Evolutionary conservation across 1,140 invertebrate species (phyloP), one percentile per base, ranked within the genome.

Genomic region (Hylyphantes graminicola): DNA sequence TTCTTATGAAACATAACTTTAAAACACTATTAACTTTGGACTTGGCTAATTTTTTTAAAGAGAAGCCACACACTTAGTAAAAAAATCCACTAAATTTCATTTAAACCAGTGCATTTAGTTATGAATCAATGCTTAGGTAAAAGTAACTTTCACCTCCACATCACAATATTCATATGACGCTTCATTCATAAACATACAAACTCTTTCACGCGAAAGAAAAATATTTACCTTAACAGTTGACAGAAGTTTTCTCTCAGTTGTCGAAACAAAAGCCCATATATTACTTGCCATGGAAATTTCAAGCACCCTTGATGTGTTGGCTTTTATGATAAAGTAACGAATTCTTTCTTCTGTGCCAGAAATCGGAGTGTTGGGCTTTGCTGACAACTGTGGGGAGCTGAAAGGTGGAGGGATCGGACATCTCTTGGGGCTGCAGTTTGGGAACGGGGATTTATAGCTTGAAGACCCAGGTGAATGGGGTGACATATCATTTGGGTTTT

Each of bases 291-390:
- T 85, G 8, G 91, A 91, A 12, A 89, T 86, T 72, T 92, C 91
- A 57, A 92, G 87, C 67, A 89, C 88, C 85, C 90, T 91, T 17
- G 90, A 88, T 78, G 88, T 90, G 57, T 88, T 89, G 70, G 90
- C 90, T 86, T 91, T 91, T 87, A 92, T 91, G 7, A 92, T 87
- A 87, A 91, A 92, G 86, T 90, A 92, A 19, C 89, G 80, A 59
- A 75, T 77, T 78, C 86, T 88, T 6, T 51, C 79, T 21, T 68
- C 65, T 57, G 54, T 53, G 13, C 48, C 53, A 63, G 53, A 57
- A 55, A 59, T 35, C 13, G 70, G 78, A 48, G 53, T 11, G 68
- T 76, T 61, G 35, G 21, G 55, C 15, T 59, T 78, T 21, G 82
- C 13, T 50, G 82, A 15, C 67, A 70, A 59, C 72, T 68, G 82